These are phyloP conservation scores for Formica aserva DNA, from an alignment of 2,888 invertebrate genomes.

Conservation along the genomic window DNA sequence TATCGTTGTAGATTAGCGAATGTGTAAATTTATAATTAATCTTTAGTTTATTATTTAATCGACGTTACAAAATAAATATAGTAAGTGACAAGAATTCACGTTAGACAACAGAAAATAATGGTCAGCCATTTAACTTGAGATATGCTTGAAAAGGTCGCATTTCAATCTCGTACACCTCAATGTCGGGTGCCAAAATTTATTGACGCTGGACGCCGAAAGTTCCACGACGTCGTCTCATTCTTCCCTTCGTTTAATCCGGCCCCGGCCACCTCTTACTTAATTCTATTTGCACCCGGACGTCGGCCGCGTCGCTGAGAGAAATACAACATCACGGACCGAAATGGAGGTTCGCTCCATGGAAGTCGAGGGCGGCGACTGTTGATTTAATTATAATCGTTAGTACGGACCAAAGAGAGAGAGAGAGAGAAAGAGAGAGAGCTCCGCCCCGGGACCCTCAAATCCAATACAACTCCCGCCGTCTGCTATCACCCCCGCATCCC, in stretches of 20 bases:
- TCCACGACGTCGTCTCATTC: constrained; percentile 2
- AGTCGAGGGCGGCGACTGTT: constrained; percentile 84
- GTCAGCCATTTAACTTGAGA: neutral
- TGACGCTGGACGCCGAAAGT: neutral
- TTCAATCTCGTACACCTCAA: neutral
- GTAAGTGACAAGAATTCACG: neutral
- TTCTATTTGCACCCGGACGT: constrained; percentile 58
- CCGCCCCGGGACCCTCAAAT: constrained; percentile 80
- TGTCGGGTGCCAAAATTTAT: constrained; percentile 7
- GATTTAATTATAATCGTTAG: constrained; percentile 84
- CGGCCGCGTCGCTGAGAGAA: constrained; percentile 47
- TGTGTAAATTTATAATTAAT: neutral
- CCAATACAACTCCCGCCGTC: constrained; percentile 79
- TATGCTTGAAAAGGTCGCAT: neutral
- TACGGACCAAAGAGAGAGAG: constrained; percentile 70
- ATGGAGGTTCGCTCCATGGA: constrained; percentile 75
- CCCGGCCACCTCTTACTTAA: constrained; percentile 52
- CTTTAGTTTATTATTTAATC: neutral
- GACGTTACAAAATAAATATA: neutral
- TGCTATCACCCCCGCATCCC: constrained; percentile 43
- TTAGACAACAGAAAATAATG: neutral
- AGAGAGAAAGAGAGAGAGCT: constrained; percentile 63
- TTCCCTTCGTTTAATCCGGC: constrained; percentile 41
- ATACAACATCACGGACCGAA: constrained; percentile 63
- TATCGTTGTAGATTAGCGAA: neutral